phyloP scores from a whole-genome alignment of 53 echinoderm and acorn worm species.

The Luidia sarsii region DNA sequence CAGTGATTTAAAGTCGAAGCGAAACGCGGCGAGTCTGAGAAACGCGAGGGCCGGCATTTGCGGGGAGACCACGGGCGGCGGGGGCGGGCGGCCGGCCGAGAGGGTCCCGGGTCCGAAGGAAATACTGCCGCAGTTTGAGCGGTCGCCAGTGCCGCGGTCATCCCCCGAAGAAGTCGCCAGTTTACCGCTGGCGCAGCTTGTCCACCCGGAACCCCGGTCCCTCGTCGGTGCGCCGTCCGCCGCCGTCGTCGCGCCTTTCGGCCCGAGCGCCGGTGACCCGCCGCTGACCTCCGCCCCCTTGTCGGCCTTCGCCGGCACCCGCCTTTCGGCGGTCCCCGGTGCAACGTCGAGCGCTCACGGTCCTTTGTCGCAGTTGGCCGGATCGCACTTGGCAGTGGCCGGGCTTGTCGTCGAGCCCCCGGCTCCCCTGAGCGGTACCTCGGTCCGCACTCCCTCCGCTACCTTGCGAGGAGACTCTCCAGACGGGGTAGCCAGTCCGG shows the following conservation, averaged over 20 bases:
- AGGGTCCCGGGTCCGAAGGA: no score
- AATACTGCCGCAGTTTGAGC: no score
- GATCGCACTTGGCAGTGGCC: slow-evolving; percentile 9
- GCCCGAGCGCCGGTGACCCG: not conserved
- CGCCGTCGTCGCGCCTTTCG: not conserved
- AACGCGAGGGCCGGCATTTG: no score
- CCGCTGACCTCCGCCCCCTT: slow-evolving; percentile 8
- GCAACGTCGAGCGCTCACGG: not conserved
- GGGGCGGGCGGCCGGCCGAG: no score
- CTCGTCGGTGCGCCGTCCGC: no score
- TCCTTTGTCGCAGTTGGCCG: slow-evolving; percentile 31
- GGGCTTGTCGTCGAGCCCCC: not conserved
- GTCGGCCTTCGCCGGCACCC: slow-evolving; percentile 14
- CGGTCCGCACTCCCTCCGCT: not conserved
- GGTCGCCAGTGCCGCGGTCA: no score
- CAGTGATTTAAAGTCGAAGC: slow-evolving; percentile 18
- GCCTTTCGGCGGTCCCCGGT: slow-evolving; percentile 15
- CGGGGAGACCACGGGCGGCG: no score
- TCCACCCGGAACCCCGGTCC: no score
- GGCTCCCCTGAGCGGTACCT: no score
- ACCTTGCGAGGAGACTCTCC: slow-evolving; percentile 1
- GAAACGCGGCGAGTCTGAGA: no score
- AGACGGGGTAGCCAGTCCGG: not conserved
- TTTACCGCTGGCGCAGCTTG: no score
- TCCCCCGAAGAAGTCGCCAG: no score